Evolutionary conservation across 2,113 vertebrate species (phyloP), one percentile per base, ranked within the genome.

Genomic region (Cepphus grylle): DNA sequence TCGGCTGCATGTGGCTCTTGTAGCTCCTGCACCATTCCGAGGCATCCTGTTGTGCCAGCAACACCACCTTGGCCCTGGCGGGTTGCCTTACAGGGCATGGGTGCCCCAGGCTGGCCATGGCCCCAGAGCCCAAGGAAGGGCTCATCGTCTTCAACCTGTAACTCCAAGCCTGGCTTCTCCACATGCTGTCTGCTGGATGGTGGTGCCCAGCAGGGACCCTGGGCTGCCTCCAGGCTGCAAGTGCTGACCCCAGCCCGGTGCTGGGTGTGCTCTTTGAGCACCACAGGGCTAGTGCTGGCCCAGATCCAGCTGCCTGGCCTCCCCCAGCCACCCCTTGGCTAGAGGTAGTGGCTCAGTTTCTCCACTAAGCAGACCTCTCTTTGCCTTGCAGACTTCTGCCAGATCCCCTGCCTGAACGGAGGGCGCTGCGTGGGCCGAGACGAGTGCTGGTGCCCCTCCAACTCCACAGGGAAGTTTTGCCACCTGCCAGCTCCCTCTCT

Each of bases 401-500:
- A 99, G 77, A 98, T 99, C 96, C 98, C 99, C 62, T 99, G 99
- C 97, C 98, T 99, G 97, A 99, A 99, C 0, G 99, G 99, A 55
- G 99, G 99, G 9, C 96, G 99, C 72, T 99, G 99, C 5, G 97
- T 99, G n/a, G 99, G 99, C 94, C 98, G 99, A 90, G 99, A 99
- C 2, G 99, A 98, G n/a, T 99, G 99, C 93, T 98, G 99, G 96
- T 99, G 99, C 65, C 98, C 99, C 0, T 95, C 98, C 29, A 99
- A 97, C 96, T 99, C 99, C 97, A 99, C 99, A 0, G 99, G 99
- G 14, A 99, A 99, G 97, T 99, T 99, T 97, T 99, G 99, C 92
- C 99, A 99, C 87, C 97, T 99, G 77, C 98, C 99, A 1, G 45
- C 70, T 80, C 96, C 93, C 1, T 84, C 96, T 72, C 94, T 95